phyloP scores from a whole-genome alignment of 1,140 invertebrate genomes.

The Diuraphis noxia region DNA sequence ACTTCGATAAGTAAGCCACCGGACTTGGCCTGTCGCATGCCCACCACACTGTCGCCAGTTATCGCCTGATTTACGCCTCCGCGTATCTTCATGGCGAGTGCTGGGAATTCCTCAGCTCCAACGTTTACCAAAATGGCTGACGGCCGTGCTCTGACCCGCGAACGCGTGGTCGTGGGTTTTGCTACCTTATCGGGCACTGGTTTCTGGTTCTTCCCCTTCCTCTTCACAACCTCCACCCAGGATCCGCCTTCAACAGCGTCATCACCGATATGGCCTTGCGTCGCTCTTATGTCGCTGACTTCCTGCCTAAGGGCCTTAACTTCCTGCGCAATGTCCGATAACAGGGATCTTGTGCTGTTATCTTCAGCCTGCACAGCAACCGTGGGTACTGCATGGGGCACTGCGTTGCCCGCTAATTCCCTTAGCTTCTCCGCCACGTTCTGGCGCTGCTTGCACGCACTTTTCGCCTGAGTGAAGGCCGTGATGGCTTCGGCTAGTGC shows the following conservation, averaged over 20 bases:
- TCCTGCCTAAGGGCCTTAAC: no score
- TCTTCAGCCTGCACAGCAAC: no score
- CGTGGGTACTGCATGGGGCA: no score
- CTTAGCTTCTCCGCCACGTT: not conserved
- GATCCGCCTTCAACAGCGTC: not conserved
- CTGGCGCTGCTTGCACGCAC: not conserved
- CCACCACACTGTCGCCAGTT: not conserved
- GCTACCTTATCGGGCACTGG: no score
- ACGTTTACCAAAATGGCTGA: not conserved
- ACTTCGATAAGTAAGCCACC: not conserved
- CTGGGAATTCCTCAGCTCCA: not conserved
- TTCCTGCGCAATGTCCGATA: no score
- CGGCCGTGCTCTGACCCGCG: no score
- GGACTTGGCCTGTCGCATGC: not conserved
- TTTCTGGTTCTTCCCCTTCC: no score
- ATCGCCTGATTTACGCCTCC: not conserved
- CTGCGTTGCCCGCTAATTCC: no score
- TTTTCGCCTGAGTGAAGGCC: fast-evolving
- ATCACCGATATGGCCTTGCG: no score
- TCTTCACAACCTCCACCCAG: not conserved
- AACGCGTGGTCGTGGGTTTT: no score
- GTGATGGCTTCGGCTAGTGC: not conserved
- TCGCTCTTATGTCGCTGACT: no score
- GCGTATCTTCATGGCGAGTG: not conserved
- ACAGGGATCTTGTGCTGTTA: no score